Percentiles rank a stretch among this genome's conserved stretches.
Conservation (phyloP, 2,888 invertebrate genomes). For the Tenthredo distinguenda region DNA sequence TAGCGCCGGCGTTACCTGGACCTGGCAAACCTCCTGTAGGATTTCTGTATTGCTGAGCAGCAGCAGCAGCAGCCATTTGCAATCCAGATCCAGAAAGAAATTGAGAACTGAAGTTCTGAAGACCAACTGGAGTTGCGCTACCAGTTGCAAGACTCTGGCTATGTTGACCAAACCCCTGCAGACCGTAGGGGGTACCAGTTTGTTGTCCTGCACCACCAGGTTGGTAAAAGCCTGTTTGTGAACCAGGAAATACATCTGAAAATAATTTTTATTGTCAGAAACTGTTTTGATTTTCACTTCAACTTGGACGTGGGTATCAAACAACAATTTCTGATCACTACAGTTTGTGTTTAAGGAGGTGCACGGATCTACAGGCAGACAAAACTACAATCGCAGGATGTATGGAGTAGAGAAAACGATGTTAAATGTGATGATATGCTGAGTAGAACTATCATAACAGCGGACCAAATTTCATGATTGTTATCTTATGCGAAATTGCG, state of each 20-base stretch:
- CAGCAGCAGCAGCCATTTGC: conserved; percentile 82
- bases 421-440: not conserved
- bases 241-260: conserved; percentile 75
- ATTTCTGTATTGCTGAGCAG: conserved; percentile 84
- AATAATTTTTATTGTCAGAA: conserved; percentile 51
- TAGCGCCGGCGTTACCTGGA: conserved; percentile 73
- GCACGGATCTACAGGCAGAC: conserved; percentile 41
- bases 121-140: conserved; percentile 77
- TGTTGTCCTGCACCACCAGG: conserved; percentile 76
- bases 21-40: conserved; percentile 78
- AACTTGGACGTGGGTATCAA: not conserved
- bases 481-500: not conserved
- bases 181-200: conserved; percentile 75
- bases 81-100: conserved; percentile 82
- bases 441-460: not conserved
- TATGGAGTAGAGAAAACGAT: not conserved
- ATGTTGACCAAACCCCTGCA: conserved; percentile 78
- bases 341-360: conserved; percentile 31
- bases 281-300: not conserved
- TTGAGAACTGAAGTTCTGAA: conserved; percentile 80
- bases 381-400: conserved; percentile 43
- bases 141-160: conserved; percentile 75
- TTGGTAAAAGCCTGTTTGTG: conserved; percentile 76
- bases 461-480: not conserved
- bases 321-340: conserved; percentile 17